Percentiles rank a stretch among this genome's conserved stretches.
These are phyloP conservation scores for Felis catus DNA, from an alignment of 2,113 vertebrate species.

Conservation along the genomic window DNA sequence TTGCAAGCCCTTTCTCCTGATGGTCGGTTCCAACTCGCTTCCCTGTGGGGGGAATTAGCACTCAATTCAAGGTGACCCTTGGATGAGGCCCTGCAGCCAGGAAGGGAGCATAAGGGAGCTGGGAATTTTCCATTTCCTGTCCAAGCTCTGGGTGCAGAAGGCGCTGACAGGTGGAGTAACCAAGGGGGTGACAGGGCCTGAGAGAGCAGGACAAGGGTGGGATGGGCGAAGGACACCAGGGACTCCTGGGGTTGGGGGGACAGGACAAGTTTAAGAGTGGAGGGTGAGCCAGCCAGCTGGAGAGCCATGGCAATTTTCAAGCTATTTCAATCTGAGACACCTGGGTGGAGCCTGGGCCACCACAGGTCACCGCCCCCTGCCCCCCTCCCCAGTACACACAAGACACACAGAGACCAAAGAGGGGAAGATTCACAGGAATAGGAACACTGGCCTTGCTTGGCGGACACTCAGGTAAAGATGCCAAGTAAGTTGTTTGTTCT, in stretches of 20 bases:
- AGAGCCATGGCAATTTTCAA: neutral
- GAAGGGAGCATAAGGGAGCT: conserved; percentile 31
- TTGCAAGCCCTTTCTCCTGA: neutral
- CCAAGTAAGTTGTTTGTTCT: conserved; percentile 57
- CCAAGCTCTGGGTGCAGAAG: conserved; percentile 57
- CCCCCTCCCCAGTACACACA: neutral
- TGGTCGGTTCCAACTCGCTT: neutral
- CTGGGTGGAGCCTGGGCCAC: neutral
- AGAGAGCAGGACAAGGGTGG: neutral
- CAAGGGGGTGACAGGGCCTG: neutral
- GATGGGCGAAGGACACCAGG: neutral
- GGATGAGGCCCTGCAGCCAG: conserved; percentile 42
- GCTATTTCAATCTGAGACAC: neutral
- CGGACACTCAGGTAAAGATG: neutral
- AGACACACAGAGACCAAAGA: neutral
- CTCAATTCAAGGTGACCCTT: conserved; percentile 74
- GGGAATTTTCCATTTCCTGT: conserved; percentile 75
- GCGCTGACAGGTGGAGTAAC: conserved; percentile 47
- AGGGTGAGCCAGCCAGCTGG: neutral
- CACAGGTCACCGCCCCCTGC: neutral
- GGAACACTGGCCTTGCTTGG: conserved; percentile 6
- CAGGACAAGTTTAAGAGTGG: neutral
- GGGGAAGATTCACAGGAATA: neutral
- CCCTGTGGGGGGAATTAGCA: conserved; percentile 35
- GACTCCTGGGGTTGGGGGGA: neutral